These are phyloP conservation scores for Zeuzera pyrina DNA, from an alignment of 2,888 invertebrate species.

Conservation along the genomic window DNA sequence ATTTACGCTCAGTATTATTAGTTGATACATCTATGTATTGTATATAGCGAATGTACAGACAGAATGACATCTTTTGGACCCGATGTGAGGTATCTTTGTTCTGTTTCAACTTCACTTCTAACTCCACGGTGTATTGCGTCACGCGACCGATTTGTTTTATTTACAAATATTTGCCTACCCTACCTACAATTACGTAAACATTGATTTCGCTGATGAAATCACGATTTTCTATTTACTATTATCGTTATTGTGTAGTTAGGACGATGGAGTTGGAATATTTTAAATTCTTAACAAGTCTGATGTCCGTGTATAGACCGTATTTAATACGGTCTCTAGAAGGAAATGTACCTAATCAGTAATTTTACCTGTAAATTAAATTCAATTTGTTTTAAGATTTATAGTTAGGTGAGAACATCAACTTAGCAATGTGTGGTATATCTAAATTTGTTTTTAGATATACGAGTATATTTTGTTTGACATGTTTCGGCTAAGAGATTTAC, in stretches of 20 bases:
- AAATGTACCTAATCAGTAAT: constrained; percentile 53
- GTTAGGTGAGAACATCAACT: constrained; percentile 50
- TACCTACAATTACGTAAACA: constrained; percentile 31
- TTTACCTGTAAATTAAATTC: constrained; percentile 54
- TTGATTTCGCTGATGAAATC: constrained; percentile 54
- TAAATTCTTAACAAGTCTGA: constrained; percentile 59
- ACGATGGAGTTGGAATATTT: constrained; percentile 54
- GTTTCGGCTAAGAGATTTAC: constrained; percentile 26
- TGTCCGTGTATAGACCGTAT: constrained; percentile 54
- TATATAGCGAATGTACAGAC: not conserved
- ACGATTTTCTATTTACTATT: constrained; percentile 54
- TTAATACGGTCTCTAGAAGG: constrained; percentile 54
- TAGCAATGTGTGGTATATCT: constrained; percentile 39
- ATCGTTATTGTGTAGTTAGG: constrained; percentile 63
- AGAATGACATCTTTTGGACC: not conserved
- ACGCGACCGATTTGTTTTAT: too few relatives aligned
- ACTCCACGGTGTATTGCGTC: too few relatives aligned
- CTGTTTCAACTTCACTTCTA: not conserved
- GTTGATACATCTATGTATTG: constrained; percentile 29
- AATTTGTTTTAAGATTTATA: constrained; percentile 61
- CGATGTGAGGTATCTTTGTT: not conserved
- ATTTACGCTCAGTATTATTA: constrained; percentile 66
- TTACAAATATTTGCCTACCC: constrained; percentile 11
- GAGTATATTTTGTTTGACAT: constrained; percentile 30
- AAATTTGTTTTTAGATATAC: constrained; percentile 35